These are phyloP conservation scores for Archivesica marissinica DNA, from an alignment of 1,140 invertebrate genomes.

Conservation along the genomic window DNA sequence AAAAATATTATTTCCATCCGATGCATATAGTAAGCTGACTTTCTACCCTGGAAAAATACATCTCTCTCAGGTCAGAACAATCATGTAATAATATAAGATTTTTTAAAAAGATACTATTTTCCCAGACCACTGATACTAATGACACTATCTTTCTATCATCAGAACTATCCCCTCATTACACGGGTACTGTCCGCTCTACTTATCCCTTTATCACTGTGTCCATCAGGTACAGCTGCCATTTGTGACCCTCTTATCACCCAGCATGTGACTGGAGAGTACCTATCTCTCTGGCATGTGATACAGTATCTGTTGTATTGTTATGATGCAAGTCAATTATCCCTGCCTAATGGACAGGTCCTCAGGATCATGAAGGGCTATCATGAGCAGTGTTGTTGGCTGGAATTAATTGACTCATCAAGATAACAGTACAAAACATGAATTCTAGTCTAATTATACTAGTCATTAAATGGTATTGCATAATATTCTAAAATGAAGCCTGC, in stretches of 20 bases:
- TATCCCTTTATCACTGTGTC: neutral
- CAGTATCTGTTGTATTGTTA: constrained; percentile 11
- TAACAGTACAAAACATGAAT: too few relatives aligned
- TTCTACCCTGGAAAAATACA: too few relatives aligned
- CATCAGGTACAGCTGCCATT: constrained; percentile 13
- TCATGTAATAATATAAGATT: neutral
- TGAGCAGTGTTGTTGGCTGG: too few relatives aligned
- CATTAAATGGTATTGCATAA: too few relatives aligned
- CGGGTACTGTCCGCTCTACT: neutral
- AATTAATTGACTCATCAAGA: too few relatives aligned
- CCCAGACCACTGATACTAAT: constrained; percentile 7
- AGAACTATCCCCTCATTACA: constrained; percentile 3
- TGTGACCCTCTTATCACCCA: constrained; percentile 13
- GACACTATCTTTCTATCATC: constrained; percentile 11
- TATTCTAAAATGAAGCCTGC: too few relatives aligned
- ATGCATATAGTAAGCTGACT: too few relatives aligned
- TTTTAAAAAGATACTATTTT: neutral
- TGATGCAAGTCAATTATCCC: constrained; percentile 32
- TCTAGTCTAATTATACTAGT: too few relatives aligned
- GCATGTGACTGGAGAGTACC: constrained; percentile 2
- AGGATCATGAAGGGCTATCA: too few relatives aligned
- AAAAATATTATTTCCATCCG: too few relatives aligned
- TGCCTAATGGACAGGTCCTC: constrained; percentile 1
- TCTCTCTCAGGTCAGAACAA: too few relatives aligned
- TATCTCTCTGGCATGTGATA: constrained; percentile 21